phyloP scores from a whole-genome alignment of 1,140 invertebrate genomes.

The Neodiprion pinetum region DNA sequence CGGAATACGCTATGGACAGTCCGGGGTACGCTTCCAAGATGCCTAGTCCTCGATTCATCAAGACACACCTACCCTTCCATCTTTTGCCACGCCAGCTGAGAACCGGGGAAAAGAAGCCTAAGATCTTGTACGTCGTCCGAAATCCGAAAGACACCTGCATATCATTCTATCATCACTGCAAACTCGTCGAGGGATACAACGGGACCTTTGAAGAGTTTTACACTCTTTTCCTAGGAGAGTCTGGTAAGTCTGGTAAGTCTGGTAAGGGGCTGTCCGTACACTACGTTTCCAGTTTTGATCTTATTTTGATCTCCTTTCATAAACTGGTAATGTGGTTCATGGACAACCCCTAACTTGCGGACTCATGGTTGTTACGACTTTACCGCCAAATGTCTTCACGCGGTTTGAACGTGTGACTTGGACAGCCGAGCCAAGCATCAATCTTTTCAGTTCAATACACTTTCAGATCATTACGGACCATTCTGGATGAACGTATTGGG shows the following conservation, averaged over 20 bases:
- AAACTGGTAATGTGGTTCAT: not conserved
- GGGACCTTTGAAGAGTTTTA: slow-evolving; percentile 72
- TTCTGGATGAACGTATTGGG: slow-evolving; percentile 68
- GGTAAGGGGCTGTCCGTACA: too few species aligned
- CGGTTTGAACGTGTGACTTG: too few species aligned
- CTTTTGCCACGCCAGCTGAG: slow-evolving; percentile 69
- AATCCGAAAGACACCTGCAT: slow-evolving; percentile 84
- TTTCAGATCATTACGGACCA: slow-evolving; percentile 64
- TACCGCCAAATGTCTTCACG: too few species aligned
- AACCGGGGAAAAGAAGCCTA: slow-evolving; percentile 57
- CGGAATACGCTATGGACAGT: slow-evolving; percentile 53
- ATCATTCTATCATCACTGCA: slow-evolving; percentile 78
- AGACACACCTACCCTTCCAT: slow-evolving; percentile 74
- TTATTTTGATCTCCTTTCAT: not conserved
- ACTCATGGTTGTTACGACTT: too few species aligned
- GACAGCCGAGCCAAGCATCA: too few species aligned
- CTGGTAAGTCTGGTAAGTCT: slow-evolving; percentile 58
- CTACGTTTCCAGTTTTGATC: not conserved
- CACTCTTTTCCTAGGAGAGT: slow-evolving; percentile 68
- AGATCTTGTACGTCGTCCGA: slow-evolving; percentile 79
- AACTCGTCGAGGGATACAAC: slow-evolving; percentile 66
- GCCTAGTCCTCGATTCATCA: slow-evolving; percentile 68
- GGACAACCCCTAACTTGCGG: too few species aligned
- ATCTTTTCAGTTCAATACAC: not conserved
- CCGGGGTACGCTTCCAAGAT: slow-evolving; percentile 51